Conservation (phyloP, 2,797 vertebrate species). For the Ctenopoma kingsleyae region DNA sequence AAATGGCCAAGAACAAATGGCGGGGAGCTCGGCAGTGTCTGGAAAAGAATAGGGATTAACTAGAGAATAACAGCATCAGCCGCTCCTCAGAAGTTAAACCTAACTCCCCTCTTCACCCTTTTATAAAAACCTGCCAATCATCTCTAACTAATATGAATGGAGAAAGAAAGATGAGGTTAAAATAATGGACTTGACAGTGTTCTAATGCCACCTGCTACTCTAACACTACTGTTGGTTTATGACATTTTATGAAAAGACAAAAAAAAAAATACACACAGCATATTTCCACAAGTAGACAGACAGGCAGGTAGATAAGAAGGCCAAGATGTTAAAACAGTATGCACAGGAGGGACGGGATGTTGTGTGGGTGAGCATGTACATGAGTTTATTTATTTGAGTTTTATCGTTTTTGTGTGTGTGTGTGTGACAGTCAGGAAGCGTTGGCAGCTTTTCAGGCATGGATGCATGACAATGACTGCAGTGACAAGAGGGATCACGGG, state of each 20-base stretch:
- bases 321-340: conserved; percentile 25
- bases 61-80: conserved; percentile 55
- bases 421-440: conserved; percentile 37
- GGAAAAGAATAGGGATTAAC: conserved; percentile 64
- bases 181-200: background rate
- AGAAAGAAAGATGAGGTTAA: conserved; percentile 2
- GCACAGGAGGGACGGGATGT: conserved; percentile 20
- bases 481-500: conserved; percentile 70
- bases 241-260: conserved; percentile 2
- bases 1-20: conserved; percentile 62
- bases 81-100: conserved; percentile 52
- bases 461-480: conserved; percentile 68
- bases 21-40: conserved; percentile 22
- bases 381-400: conserved; percentile 54
- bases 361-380: conserved; percentile 35
- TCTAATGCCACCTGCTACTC: background rate
- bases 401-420: conserved; percentile 21
- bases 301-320: conserved; percentile 50
- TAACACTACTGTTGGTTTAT: conserved; percentile 3
- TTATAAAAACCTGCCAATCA: conserved; percentile 45
- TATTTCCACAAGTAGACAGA: conserved; percentile 42
- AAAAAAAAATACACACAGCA: conserved; percentile 26
- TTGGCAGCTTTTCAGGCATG: conserved; percentile 56
- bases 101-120: conserved; percentile 30
- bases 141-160: conserved; percentile 4